Conservation (phyloP, 2,113 vertebrate genomes). For the Nesogale talazaci region DNA sequence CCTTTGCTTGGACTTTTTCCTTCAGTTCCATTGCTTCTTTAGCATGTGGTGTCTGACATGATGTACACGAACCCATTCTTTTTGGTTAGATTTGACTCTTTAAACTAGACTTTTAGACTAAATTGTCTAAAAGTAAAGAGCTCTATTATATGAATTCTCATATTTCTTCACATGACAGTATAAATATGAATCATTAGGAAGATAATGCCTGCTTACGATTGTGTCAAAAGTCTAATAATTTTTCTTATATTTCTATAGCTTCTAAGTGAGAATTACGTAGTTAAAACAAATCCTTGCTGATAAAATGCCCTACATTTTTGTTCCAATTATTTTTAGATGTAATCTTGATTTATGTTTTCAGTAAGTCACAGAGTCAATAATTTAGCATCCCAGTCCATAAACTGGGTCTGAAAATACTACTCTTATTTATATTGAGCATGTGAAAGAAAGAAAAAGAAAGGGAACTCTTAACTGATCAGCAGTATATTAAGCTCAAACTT, state of each 20-base stretch:
- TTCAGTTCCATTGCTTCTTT: background rate
- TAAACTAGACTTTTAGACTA: slow-evolving; percentile 11
- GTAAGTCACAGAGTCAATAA: slow-evolving; percentile 67
- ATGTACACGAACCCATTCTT: background rate
- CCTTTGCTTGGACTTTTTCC: background rate
- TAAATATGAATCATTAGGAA: slow-evolving; percentile 14
- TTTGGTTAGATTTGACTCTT: background rate
- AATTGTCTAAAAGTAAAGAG: slow-evolving; percentile 50
- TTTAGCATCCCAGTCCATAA: slow-evolving; percentile 53
- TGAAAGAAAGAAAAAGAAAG: background rate
- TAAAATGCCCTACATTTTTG: slow-evolving; percentile 56
- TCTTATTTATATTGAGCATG: slow-evolving; percentile 47
- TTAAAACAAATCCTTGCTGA: slow-evolving; percentile 60
- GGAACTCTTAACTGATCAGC: slow-evolving; percentile 24
- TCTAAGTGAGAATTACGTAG: slow-evolving; percentile 60
- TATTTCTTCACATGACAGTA: slow-evolving; percentile 17
- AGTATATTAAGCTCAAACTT: slow-evolving; percentile 31
- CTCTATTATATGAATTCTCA: slow-evolving; percentile 45
- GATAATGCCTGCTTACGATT: background rate
- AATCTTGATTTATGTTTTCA: slow-evolving; percentile 68
- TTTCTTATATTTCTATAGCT: slow-evolving; percentile 52
- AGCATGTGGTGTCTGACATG: background rate
- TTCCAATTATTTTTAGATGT: slow-evolving; percentile 74
- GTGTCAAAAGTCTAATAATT: slow-evolving; percentile 12
- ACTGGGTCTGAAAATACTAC: slow-evolving; percentile 60